Base-by-base conservation (phyloP, 2,113 vertebrate genomes). In the Cyanoliseus patagonus region DNA sequence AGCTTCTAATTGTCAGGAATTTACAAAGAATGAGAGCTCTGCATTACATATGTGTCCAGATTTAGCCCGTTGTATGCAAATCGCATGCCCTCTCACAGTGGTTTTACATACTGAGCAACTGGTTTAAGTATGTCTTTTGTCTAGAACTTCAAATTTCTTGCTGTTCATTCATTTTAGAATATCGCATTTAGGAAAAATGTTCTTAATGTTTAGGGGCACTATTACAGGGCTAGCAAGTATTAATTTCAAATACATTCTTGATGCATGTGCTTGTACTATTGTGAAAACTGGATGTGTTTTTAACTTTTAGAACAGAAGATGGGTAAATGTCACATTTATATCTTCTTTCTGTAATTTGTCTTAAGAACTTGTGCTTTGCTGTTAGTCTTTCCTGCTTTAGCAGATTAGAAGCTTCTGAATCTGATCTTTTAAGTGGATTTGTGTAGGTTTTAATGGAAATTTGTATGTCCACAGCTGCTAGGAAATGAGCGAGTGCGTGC, bases 401-500 rank as follows among this genome's bases (percentile, higher is more conserved):
- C 39, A 55, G 10, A 7, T 78, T 84, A 87, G 70, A 92, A 89
- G 52, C 20, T 83, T 76, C 28, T 18, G 17, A 83, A 42, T 88
- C 63, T 72, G 42, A 76, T 88, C n/a, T 91, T 93, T 69, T 81
- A 76, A 79, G 39, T 57, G 47, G 63, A 30, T 53, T 35, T 31
- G 14, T 42, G 37, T 44, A 62, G 72, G 63, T 83, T 88, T 93
- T 93, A 10, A 75, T 92, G 80, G 85, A 88, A 88, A 83, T 78
- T 72, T 90, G 16, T 76, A 47, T 72, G 79, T 81, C 59, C 47
- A 6, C 93, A 96, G 90, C 93, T 94, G 92, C 87, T 95, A 61
- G 88, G 90, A 83, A 90, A 57, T 70, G 46, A 63, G 85, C 23
- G 33, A 73, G 30, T 39, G 14, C 78, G 18, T 88, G 85, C 25